Conservation (phyloP, 2,888 invertebrate species). For the Ariolimax columbianus region DNA sequence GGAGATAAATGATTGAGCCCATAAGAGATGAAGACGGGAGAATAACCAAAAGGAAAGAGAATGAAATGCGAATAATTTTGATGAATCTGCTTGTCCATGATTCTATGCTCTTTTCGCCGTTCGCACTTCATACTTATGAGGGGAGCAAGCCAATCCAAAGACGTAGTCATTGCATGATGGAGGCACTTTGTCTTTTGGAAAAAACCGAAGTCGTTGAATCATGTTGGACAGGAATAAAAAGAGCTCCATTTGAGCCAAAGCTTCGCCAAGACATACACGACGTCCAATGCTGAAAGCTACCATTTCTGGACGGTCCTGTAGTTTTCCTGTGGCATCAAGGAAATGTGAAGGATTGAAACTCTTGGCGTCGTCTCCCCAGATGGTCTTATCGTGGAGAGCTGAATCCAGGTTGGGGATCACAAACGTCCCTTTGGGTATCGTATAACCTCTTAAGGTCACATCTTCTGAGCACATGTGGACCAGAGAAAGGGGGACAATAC, state of each 20-base stretch:
- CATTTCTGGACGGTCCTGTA: constrained; percentile 5
- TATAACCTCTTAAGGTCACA: not conserved
- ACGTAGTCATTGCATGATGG: not conserved
- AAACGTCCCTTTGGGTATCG: constrained; percentile 6
- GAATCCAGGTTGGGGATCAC: constrained; percentile 18
- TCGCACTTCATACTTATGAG: not conserved
- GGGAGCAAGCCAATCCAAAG: not conserved
- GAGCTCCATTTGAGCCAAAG: constrained; percentile 12
- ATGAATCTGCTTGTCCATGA: no score
- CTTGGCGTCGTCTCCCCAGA: constrained; percentile 28
- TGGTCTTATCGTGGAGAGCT: constrained; percentile 7
- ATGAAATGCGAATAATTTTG: no score
- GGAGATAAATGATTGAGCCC: no score
- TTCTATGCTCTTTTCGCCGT: not conserved
- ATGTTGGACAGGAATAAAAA: constrained; percentile 17
- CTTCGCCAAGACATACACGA: constrained; percentile 12
- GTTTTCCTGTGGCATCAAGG: not conserved
- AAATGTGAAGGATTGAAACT: not conserved
- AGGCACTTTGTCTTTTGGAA: not conserved
- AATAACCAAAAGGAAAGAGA: no score
- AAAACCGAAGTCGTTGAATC: constrained; percentile 23
- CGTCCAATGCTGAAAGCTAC: constrained; percentile 14
- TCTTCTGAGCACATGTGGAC: constrained; percentile 7
- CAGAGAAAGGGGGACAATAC: constrained; percentile 10
- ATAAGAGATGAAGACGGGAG: no score